Evolutionary conservation across 2,113 vertebrate species (phyloP).

Genomic region (Dolichallabes microphthalmus): DNA sequence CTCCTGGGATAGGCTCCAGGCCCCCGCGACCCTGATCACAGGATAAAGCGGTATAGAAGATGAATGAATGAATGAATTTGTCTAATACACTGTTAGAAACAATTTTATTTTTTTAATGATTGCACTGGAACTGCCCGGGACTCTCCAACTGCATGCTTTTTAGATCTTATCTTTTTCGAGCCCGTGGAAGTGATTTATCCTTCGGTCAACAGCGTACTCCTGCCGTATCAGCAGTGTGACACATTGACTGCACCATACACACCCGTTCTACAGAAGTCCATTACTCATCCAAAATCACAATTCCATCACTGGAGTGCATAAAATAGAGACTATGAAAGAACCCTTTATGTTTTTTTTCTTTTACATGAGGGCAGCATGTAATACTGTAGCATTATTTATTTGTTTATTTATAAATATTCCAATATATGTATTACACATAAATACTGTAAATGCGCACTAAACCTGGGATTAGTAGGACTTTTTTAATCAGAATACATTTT

Average conservation of each 20-base stretch:
- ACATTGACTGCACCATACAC: conserved; percentile 43
- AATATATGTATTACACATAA: too few species aligned
- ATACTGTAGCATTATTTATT: not conserved
- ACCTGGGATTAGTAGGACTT: too few species aligned
- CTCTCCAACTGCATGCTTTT: not conserved
- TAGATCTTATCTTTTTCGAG: not conserved
- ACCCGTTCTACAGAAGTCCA: conserved; percentile 46
- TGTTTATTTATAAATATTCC: not conserved
- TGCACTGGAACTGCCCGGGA: not conserved
- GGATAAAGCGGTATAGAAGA: too few species aligned
- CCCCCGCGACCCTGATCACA: too few species aligned
- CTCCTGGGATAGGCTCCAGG: too few species aligned
- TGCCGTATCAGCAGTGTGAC: conserved; percentile 50
- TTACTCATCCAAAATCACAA: conserved; percentile 66
- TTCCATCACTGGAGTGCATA: conserved; percentile 51
- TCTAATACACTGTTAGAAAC: not conserved
- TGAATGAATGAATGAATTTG: too few species aligned
- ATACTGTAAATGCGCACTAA: too few species aligned
- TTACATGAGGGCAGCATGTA: not conserved
- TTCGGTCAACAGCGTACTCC: conserved; percentile 43
- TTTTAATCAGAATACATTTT: not conserved
- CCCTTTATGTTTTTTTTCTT: not conserved
- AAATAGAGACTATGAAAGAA: conserved; percentile 13
- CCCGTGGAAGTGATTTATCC: conserved; percentile 11
- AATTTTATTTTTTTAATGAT: not conserved